A percentile compares a stretch with the other conserved stretches of the same genome.
Evolutionary conservation across 2,797 vertebrate genomes (phyloP).

Genomic region (Bradypodion ventrale): DNA sequence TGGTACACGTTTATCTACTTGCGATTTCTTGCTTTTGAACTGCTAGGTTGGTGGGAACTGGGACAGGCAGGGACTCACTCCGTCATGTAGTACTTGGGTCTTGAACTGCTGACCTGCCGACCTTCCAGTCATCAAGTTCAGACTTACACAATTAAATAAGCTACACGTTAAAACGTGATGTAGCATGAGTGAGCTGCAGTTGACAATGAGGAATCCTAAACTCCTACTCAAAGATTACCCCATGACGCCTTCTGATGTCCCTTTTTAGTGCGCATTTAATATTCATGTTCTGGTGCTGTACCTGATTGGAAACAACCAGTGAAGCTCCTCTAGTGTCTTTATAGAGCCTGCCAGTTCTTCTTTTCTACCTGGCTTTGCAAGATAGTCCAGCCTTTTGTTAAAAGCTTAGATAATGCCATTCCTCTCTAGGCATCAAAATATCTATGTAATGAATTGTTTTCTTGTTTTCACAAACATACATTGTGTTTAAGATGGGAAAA

Average conservation of each 20-base stretch:
- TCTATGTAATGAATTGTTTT: constrained; percentile 32
- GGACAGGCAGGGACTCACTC: too few species aligned
- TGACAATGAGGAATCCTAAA: not conserved
- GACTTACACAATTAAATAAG: too few species aligned
- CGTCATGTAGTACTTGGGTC: too few species aligned
- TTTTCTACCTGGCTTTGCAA: constrained; percentile 39
- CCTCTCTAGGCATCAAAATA: constrained; percentile 13
- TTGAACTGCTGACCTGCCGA: too few species aligned
- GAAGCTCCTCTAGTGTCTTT: constrained; percentile 39
- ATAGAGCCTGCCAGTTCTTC: constrained; percentile 1
- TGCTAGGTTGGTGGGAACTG: too few species aligned
- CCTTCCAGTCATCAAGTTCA: too few species aligned
- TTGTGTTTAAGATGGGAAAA: constrained; percentile 55
- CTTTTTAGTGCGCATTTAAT: constrained; percentile 23
- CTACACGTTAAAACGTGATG: constrained; percentile 39
- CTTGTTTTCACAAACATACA: constrained; percentile 71
- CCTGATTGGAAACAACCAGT: constrained; percentile 60
- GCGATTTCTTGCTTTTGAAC: too few species aligned
- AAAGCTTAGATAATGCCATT: constrained; percentile 30
- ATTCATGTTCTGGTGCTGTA: constrained; percentile 40
- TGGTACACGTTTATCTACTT: too few species aligned
- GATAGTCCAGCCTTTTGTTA: constrained; percentile 41
- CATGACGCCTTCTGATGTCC: constrained; percentile 13
- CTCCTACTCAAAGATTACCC: constrained; percentile 17
- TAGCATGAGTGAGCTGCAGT: not conserved